phyloP scores from a whole-genome alignment of 2,113 vertebrate species.

The Malurus cyaneus region DNA sequence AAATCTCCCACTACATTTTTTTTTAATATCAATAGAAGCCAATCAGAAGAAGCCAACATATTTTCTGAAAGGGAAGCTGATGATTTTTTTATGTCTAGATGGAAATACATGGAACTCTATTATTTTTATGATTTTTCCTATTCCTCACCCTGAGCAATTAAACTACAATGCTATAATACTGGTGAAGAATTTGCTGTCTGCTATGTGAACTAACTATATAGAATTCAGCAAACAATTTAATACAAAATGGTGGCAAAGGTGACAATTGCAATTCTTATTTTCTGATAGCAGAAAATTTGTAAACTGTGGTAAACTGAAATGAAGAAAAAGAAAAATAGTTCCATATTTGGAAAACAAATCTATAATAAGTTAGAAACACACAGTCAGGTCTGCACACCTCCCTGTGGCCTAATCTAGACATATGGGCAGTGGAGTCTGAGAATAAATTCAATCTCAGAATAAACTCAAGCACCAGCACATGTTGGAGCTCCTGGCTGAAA shows the following conservation, averaged over 20 bases:
- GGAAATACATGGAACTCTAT: neutral
- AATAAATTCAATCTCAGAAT: neutral
- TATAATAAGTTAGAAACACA: neutral
- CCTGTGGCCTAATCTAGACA: neutral
- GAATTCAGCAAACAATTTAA: neutral
- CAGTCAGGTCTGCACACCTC: fast-evolving
- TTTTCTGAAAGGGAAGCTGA: neutral
- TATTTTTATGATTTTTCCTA: neutral
- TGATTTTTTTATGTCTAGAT: neutral
- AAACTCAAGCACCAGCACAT: neutral
- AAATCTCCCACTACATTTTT: neutral
- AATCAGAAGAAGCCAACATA: neutral
- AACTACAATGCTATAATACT: neutral
- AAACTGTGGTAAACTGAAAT: neutral
- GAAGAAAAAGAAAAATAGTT: neutral
- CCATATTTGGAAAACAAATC: neutral
- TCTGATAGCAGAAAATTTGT: neutral
- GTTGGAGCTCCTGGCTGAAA: neutral
- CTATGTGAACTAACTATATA: neutral
- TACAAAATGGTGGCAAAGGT: neutral
- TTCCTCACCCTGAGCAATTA: neutral
- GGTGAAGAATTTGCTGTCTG: neutral
- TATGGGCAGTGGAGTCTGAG: neutral
- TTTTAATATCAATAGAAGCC: neutral
- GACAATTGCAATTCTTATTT: neutral